Evolutionary conservation across 1,140 invertebrate genomes (phyloP).

Genomic region (Halotydeus destructor): DNA sequence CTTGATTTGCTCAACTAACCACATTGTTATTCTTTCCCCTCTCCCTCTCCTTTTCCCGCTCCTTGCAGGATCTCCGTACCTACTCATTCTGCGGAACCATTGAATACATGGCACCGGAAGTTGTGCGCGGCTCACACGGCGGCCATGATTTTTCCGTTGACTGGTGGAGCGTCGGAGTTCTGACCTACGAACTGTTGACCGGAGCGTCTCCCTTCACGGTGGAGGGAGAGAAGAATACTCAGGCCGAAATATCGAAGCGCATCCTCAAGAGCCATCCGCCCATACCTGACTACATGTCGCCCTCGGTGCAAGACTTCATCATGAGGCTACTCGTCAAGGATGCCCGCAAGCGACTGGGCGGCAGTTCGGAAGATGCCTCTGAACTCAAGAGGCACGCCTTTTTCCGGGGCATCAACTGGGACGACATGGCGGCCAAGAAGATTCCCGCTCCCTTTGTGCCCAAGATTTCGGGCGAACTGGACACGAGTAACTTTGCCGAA

Average conservation of each 20-base stretch:
- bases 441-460: slow-evolving; percentile 61
- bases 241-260: slow-evolving; percentile 72
- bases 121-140: slow-evolving; percentile 51
- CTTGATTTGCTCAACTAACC: not conserved
- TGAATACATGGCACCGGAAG: slow-evolving; percentile 87
- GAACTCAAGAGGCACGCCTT: slow-evolving; percentile 70
- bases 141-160: slow-evolving; percentile 84
- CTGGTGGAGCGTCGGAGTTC: slow-evolving; percentile 94
- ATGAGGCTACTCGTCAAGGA: slow-evolving; percentile 63
- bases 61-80: slow-evolving; percentile 43
- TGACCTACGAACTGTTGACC: slow-evolving; percentile 88
- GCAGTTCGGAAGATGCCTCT: slow-evolving; percentile 48
- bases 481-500: slow-evolving; percentile 85
- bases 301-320: slow-evolving; percentile 40
- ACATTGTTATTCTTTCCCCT: slow-evolving; percentile 9
- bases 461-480: slow-evolving; percentile 44
- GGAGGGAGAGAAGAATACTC: slow-evolving; percentile 71
- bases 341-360: slow-evolving; percentile 57
- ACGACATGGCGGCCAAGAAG: slow-evolving; percentile 43
- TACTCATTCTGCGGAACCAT: slow-evolving; percentile 96
- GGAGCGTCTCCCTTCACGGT: slow-evolving; percentile 93
- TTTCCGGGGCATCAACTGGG: slow-evolving; percentile 58
- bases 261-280: slow-evolving; percentile 68
- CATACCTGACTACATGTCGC: slow-evolving; percentile 47
- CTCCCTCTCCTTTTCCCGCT: slow-evolving; percentile 13